A percentile compares a stretch with the other conserved stretches of the same genome.
phyloP scores from a whole-genome alignment of 53 echinoderm and acorn worm genomes.

The Echinarachnius parma region DNA sequence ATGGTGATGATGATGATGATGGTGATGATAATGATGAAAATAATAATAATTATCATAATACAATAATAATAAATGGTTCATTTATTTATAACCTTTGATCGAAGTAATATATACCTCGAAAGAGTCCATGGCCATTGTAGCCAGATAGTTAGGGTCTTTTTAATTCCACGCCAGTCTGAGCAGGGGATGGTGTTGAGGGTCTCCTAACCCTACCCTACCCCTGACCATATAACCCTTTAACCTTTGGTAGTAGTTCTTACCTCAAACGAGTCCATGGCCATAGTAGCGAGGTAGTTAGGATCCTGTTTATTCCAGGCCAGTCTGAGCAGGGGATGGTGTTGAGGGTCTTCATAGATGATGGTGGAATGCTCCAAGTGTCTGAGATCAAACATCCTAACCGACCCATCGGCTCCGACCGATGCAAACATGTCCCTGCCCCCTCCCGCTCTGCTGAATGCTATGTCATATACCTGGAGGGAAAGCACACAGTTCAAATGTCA shows the following conservation, averaged over 20 bases:
- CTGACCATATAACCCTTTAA: no score
- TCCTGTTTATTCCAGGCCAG: constrained; percentile 99
- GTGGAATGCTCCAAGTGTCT: constrained; percentile 95
- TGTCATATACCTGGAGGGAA: constrained; percentile 82
- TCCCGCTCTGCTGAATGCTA: constrained; percentile 95
- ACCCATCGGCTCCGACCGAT: constrained; percentile 93
- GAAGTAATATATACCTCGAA: not conserved
- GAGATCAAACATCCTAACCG: constrained; percentile 95
- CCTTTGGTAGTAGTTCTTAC: constrained; percentile 40
- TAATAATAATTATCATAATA: no score
- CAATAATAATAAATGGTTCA: no score
- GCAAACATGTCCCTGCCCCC: constrained; percentile 97
- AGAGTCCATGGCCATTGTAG: not conserved
- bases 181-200: constrained; percentile 93
- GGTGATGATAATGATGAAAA: no score
- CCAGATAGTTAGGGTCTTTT: not conserved
- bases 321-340: constrained; percentile 89
- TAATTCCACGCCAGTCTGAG: constrained; percentile 47
- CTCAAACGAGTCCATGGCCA: constrained; percentile 99
- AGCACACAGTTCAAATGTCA: no score
- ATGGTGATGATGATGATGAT: no score
- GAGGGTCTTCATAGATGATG: constrained; percentile 96
- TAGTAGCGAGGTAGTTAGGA: constrained; percentile 92
- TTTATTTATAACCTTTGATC: not conserved
- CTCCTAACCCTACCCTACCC: no score